Percentiles rank a stretch among this genome's conserved stretches.
phyloP scores from a whole-genome alignment of 2,113 vertebrate species.

The Formicarius rufipectus region DNA sequence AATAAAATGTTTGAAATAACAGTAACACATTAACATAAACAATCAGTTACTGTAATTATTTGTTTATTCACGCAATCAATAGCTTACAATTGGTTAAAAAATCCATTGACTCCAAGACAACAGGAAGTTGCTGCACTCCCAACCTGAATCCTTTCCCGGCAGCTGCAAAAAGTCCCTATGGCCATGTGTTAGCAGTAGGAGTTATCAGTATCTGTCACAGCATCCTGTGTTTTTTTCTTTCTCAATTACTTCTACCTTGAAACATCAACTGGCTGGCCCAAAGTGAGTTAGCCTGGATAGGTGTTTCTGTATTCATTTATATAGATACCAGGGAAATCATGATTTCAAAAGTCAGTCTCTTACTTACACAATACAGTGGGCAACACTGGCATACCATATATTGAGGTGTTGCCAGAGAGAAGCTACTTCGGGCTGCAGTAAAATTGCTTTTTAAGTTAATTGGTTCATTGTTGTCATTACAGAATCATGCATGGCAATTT shows the following conservation, averaged over 20 bases:
- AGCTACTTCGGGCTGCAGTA: neutral
- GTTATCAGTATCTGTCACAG: neutral
- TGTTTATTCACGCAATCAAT: neutral
- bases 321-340: neutral
- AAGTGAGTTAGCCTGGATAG: neutral
- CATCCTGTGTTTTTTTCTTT: neutral
- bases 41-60: neutral
- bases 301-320: neutral
- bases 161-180: neutral
- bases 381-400: neutral
- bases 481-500: neutral
- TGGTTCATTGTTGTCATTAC: neutral
- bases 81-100: neutral
- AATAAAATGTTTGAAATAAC: neutral
- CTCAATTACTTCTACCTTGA: neutral
- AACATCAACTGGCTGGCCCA: neutral
- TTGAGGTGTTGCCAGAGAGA: neutral
- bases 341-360: neutral
- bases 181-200: neutral
- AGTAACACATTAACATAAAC: conserved; percentile 1
- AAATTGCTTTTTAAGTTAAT: neutral
- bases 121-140: neutral
- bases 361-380: neutral
- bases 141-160: neutral
- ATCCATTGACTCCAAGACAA: neutral